phyloP scores from a whole-genome alignment of 2,113 vertebrate genomes.

The Erythrocercus mccallii region DNA sequence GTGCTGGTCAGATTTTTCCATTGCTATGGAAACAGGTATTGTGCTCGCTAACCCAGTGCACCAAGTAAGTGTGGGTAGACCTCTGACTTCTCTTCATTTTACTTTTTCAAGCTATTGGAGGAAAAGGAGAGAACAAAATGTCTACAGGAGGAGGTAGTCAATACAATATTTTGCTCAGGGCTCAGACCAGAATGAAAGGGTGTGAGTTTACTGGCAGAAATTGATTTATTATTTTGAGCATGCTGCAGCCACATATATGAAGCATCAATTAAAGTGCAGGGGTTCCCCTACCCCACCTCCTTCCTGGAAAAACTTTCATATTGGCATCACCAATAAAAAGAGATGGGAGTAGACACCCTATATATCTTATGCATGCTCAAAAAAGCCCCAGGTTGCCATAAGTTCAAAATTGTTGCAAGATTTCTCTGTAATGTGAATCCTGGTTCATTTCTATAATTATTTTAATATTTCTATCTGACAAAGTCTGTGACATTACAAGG shows the following conservation, averaged over 20 bases:
- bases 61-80: background rate
- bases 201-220: background rate
- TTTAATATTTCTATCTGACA: background rate
- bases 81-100: background rate
- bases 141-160: background rate
- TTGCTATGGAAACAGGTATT: conserved; percentile 19
- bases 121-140: background rate
- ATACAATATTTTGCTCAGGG: background rate
- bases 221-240: background rate
- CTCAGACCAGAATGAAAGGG: background rate
- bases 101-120: background rate
- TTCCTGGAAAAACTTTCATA: background rate
- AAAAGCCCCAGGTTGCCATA: background rate
- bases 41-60: background rate
- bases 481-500: background rate
- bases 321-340: background rate
- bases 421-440: background rate
- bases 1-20: background rate
- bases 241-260: background rate
- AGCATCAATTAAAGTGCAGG: background rate
- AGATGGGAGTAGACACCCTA: fast-evolving
- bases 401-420: background rate
- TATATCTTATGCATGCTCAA: background rate
- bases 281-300: fast-evolving
- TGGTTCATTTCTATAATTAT: background rate